A percentile compares a stretch with the other conserved stretches of the same genome.
phyloP scores from a whole-genome alignment of 1,140 invertebrate genomes.

The Atta colombica region DNA sequence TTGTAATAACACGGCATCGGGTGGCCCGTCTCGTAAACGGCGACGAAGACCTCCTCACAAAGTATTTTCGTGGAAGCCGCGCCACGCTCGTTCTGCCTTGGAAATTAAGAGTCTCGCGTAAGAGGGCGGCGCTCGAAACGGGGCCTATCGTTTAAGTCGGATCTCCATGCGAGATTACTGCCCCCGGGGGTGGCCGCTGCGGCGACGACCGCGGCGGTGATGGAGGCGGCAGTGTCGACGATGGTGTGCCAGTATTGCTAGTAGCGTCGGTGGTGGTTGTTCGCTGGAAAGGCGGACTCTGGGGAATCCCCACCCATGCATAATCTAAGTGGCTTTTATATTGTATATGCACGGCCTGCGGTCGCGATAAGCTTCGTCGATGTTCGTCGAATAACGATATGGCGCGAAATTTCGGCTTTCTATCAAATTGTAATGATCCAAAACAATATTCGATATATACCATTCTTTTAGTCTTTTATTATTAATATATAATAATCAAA shows the following conservation, averaged over 20 bases:
- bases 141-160: slow-evolving; percentile 86
- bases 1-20: slow-evolving; percentile 82
- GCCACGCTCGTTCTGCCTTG: slow-evolving; percentile 78
- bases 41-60: slow-evolving; percentile 74
- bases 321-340: slow-evolving; percentile 77
- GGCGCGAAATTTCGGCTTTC: slow-evolving; percentile 5
- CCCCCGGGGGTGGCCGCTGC: slow-evolving; percentile 80
- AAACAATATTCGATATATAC: too few species aligned
- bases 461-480: neutral
- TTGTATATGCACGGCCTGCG: slow-evolving; percentile 48
- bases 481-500: neutral
- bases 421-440: neutral
- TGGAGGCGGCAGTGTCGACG: slow-evolving; percentile 57
- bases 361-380: slow-evolving; percentile 39
- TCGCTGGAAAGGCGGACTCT: slow-evolving; percentile 82
- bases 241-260: slow-evolving; percentile 68
- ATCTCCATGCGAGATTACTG: slow-evolving; percentile 86
- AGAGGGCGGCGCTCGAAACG: slow-evolving; percentile 81
- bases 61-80: slow-evolving; percentile 83
- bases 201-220: slow-evolving; percentile 54
- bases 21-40: slow-evolving; percentile 74
- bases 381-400: slow-evolving; percentile 9
- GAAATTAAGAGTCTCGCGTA: slow-evolving; percentile 85
- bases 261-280: slow-evolving; percentile 68
- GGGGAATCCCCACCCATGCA: slow-evolving; percentile 79